Conservation (phyloP, 1,140 invertebrate species). For the Nixonia krombeini region DNA sequence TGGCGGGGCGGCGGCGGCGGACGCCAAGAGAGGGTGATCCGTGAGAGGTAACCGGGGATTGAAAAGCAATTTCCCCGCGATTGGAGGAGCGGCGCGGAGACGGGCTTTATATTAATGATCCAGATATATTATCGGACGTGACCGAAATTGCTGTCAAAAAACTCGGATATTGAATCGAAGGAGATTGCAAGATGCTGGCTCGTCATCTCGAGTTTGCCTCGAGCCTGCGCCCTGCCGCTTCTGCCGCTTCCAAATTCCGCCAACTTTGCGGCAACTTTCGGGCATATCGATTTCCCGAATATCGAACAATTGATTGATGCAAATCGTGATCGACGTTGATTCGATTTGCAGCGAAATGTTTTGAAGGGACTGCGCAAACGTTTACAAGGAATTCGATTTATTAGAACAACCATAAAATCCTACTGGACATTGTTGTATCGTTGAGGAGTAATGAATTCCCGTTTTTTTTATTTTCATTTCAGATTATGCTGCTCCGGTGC, state of each 20-base stretch:
- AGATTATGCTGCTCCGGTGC: too few species aligned
- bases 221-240: conserved; percentile 23
- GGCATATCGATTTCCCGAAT: too few species aligned
- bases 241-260: conserved; percentile 8
- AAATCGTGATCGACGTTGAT: too few species aligned
- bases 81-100: conserved; percentile 59
- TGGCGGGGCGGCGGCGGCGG: conserved; percentile 35
- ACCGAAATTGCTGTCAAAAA: conserved; percentile 74
- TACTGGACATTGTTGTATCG: too few species aligned
- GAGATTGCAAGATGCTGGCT: conserved; percentile 68
- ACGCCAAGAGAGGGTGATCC: conserved; percentile 42
- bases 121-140: conserved; percentile 74
- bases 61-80: conserved; percentile 73
- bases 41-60: conserved; percentile 64
- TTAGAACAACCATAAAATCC: too few species aligned
- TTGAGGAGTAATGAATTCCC: too few species aligned
- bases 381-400: too few species aligned
- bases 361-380: too few species aligned
- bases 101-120: conserved; percentile 73
- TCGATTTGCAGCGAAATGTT: too few species aligned
- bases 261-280: conserved; percentile 2
- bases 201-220: conserved; percentile 45
- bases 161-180: conserved; percentile 73
- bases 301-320: too few species aligned
- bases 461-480: too few species aligned